Evolutionary conservation across 2,113 vertebrate genomes (phyloP).

Genomic region (Austrofundulus limnaeus): DNA sequence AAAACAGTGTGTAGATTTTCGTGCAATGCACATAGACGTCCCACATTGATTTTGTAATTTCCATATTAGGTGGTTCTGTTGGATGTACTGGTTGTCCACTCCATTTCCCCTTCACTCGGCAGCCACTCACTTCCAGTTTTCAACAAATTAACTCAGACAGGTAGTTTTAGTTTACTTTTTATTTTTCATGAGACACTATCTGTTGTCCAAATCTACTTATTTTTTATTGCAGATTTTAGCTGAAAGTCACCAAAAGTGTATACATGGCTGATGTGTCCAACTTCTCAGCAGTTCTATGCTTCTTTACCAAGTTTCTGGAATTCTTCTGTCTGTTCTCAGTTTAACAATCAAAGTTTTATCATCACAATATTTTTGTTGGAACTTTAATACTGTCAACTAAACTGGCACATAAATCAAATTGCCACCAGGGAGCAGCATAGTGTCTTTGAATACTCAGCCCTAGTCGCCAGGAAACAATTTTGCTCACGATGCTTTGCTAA

Average conservation of each 20-base stretch:
- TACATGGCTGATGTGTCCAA: neutral
- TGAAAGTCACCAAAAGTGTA: neutral
- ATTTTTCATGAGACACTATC: neutral
- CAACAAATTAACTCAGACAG: conserved; percentile 88
- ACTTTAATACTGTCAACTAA: neutral
- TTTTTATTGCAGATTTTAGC: neutral
- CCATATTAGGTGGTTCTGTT: conserved; percentile 33
- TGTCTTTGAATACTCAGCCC: conserved; percentile 13
- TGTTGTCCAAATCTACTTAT: neutral
- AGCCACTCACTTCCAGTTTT: conserved; percentile 77
- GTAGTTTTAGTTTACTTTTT: conserved; percentile 63
- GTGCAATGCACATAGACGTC: neutral
- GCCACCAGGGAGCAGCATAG: conserved; percentile 75
- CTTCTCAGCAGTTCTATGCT: neutral
- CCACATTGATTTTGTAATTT: conserved; percentile 7
- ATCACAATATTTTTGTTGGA: conserved; percentile 1
- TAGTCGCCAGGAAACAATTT: neutral
- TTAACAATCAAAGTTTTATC: conserved; percentile 4
- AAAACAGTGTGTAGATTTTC: neutral
- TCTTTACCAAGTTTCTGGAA: neutral
- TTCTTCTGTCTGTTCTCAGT: neutral
- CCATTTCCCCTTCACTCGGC: conserved; percentile 75
- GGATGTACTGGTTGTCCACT: conserved; percentile 29
- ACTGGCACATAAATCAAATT: conserved; percentile 3
- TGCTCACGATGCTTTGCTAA: neutral